These are phyloP conservation scores for Elymnias hypermnestra DNA, from an alignment of 1,140 invertebrate species.

Conservation along the genomic window DNA sequence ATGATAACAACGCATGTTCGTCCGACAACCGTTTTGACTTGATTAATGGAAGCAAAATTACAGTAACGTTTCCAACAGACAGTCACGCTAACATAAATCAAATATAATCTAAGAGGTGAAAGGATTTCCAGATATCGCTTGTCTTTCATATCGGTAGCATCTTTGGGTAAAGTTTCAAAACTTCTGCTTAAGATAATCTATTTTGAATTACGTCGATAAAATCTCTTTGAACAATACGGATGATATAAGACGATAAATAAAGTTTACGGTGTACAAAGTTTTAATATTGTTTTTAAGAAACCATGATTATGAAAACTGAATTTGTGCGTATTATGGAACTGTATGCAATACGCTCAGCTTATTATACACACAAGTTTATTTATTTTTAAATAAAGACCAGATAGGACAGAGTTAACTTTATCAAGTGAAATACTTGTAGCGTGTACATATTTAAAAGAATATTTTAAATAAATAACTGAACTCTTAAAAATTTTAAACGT, in stretches of 20 bases:
- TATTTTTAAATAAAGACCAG: too few species aligned
- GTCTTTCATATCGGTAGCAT: conserved; percentile 6
- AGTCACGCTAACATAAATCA: conserved; percentile 10
- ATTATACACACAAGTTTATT: too few species aligned
- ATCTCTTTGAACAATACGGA: conserved; percentile 5
- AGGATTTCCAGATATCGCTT: conserved; percentile 9
- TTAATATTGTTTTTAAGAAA: too few species aligned
- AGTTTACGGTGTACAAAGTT: not conserved
- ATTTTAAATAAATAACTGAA: too few species aligned
- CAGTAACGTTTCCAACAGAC: conserved; percentile 12
- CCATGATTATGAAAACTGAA: too few species aligned
- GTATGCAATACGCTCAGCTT: too few species aligned
- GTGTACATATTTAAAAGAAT: too few species aligned
- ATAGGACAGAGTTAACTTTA: too few species aligned
- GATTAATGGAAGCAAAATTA: conserved; percentile 21
- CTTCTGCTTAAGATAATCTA: not conserved
- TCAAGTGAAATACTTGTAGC: too few species aligned
- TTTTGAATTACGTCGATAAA: conserved; percentile 1
- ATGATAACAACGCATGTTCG: conserved; percentile 33
- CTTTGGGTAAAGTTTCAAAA: not conserved
- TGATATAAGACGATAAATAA: not conserved
- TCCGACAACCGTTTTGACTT: conserved; percentile 20
- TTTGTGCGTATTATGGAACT: too few species aligned
- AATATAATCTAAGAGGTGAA: conserved; percentile 15
- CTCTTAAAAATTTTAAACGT: too few species aligned